Evolutionary conservation across 1,140 invertebrate genomes (phyloP).

Genomic region (Drosophila santomea): DNA sequence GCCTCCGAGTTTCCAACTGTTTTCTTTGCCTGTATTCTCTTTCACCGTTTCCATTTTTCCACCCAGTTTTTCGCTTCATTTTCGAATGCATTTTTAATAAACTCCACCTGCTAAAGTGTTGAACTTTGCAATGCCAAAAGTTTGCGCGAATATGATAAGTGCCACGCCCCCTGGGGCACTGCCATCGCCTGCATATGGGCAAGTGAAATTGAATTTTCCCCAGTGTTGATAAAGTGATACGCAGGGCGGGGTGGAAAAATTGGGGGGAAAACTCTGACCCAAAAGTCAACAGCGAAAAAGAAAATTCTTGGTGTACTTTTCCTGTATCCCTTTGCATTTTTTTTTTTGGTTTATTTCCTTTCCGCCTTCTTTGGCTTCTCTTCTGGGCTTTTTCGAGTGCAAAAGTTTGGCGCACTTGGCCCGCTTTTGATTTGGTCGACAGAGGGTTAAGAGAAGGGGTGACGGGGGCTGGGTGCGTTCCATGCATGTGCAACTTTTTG

Average conservation of each 20-base stretch:
- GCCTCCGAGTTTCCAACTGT: no score
- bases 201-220: conserved; percentile 80
- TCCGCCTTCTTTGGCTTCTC: conserved; percentile 29
- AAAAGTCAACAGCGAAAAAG: conserved; percentile 54
- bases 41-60: not conserved
- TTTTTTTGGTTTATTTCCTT: not conserved
- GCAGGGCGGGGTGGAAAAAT: conserved; percentile 13
- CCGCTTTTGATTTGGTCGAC: conserved; percentile 49
- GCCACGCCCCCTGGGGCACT: conserved; percentile 36
- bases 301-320: conserved; percentile 45
- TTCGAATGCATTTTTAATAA: conserved; percentile 59
- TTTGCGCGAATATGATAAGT: conserved; percentile 75
- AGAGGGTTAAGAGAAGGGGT: not conserved
- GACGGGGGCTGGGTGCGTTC: not conserved
- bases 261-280: conserved; percentile 34
- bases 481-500: conserved; percentile 54
- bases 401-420: conserved; percentile 54
- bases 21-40: not conserved
- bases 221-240: conserved; percentile 73
- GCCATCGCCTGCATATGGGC: conserved; percentile 40
- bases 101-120: conserved; percentile 49
- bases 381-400: conserved; percentile 44
- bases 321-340: conserved; percentile 13
- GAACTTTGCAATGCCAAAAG: conserved; percentile 45
- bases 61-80: conserved; percentile 28